These are phyloP conservation scores for Discoglossus pictus DNA, from an alignment of 2,797 vertebrate species.

Conservation along the genomic window DNA sequence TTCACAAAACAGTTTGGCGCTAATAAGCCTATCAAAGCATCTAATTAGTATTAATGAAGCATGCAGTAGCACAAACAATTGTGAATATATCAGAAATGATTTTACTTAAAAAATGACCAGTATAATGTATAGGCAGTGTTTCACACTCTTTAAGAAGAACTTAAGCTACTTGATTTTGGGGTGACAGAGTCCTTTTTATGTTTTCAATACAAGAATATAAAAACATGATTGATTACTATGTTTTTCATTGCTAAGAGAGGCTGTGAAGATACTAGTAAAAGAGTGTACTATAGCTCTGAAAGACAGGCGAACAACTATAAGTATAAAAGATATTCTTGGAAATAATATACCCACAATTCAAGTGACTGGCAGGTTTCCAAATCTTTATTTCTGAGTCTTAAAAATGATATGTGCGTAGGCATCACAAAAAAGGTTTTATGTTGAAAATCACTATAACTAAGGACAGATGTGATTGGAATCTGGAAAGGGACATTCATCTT, in stretches of 20 bases:
- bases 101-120: no score
- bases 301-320: slow-evolving; percentile 60
- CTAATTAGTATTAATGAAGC: no score
- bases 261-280: slow-evolving; percentile 53
- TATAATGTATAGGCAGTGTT: no score
- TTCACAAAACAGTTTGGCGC: no score
- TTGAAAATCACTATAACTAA: slow-evolving; percentile 67
- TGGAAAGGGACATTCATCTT: slow-evolving; percentile 64
- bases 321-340: slow-evolving; percentile 67
- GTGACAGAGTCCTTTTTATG: no score
- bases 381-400: slow-evolving; percentile 69
- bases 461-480: slow-evolving; percentile 65
- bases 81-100: no score
- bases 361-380: slow-evolving; percentile 64
- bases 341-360: slow-evolving; percentile 65
- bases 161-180: no score
- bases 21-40: no score
- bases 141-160: no score
- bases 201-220: slow-evolving; percentile 42
- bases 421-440: slow-evolving; percentile 55
- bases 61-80: no score
- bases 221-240: no score
- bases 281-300: slow-evolving; percentile 62
- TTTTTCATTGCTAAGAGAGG: slow-evolving; percentile 55
- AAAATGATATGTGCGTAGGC: slow-evolving; percentile 63